Base-by-base conservation (phyloP, 2,888 invertebrate species). In the Saturnia pavonia region DNA sequence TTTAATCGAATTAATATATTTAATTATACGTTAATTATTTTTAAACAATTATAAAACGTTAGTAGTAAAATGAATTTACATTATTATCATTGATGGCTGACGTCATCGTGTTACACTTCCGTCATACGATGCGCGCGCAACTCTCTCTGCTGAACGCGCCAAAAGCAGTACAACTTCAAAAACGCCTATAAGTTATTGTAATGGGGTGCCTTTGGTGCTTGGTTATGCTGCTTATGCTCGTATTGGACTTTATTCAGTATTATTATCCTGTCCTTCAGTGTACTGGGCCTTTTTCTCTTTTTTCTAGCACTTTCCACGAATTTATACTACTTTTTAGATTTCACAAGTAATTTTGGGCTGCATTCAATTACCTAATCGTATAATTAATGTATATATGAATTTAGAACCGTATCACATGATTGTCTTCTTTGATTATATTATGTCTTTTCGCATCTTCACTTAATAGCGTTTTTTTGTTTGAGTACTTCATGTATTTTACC, bases 181-280 rank as follows among this genome's bases (percentile, higher is more conserved):
- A 74, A 77, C 71, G 74, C 76, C 75, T 76, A 75, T 42, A 34
- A 40, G 25, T 68, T 34, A 19, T 42, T 66, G 19, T 40, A 40
- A 65, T 54, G 54, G 54, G 66, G 65, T 67, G 70, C 45, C 82
- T 75, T 75, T 74, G 79, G 77, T 79, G 85, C 82, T 83, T 86
- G 74, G 72, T 81, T 78, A 71, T 81, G 76, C 80, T 75, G 87
- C 87, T 87, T 86, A n/a, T 77, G 81, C 82, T 83, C 82, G 72
- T 65, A 73, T 78, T 80, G 75, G 76, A 78, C 75, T 78, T 77
- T 74, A 76, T 79, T 73, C 72, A 14, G 27, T 60, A 60, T 14
- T 60, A 60, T 74, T 72, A 77, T 80, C 80, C 85, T 88, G 88
- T 79, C 87, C 88, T 86, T 83, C 72, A 84, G 88, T 88, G 88